These are phyloP conservation scores for Hyposoter dolosus DNA, from an alignment of 2,888 invertebrate species.

Conservation along the genomic window DNA sequence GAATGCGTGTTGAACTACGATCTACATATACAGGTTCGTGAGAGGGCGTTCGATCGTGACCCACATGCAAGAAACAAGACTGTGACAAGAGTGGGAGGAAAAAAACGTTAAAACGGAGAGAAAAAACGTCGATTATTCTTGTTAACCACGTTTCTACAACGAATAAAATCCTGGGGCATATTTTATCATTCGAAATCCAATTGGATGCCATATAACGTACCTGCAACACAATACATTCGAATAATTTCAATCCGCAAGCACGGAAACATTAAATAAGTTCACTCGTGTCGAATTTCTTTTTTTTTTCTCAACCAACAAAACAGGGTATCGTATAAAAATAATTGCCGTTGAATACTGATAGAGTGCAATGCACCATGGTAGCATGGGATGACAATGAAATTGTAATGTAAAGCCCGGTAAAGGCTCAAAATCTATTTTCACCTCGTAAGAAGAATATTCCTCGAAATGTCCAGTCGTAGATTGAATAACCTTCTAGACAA, in stretches of 20 bases:
- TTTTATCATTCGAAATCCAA: slow-evolving; percentile 5
- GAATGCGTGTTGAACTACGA: slow-evolving; percentile 46
- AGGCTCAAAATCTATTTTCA: background rate
- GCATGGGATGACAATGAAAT: background rate
- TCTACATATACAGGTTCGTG: slow-evolving; percentile 26
- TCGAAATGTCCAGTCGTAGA: background rate
- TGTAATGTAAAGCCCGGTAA: background rate
- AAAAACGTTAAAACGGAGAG: slow-evolving; percentile 6
- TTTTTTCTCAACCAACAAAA: background rate
- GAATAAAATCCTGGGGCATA: slow-evolving; percentile 25
- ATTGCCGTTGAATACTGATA: background rate
- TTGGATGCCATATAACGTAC: background rate
- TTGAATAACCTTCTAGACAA: background rate
- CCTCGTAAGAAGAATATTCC: background rate
- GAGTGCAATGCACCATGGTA: background rate
- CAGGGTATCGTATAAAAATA: background rate
- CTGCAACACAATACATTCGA: background rate
- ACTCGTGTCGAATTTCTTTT: background rate
- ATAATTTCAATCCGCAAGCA: slow-evolving; percentile 8
- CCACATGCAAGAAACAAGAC: slow-evolving; percentile 42
- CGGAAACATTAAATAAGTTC: background rate
- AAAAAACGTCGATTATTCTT: slow-evolving; percentile 47
- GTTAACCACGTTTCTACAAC: slow-evolving; percentile 20
- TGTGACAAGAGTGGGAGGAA: slow-evolving; percentile 6
- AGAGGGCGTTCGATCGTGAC: slow-evolving; percentile 51